Base-by-base conservation (phyloP, 2,113 vertebrate species). In the Rhinichthys klamathensis region DNA sequence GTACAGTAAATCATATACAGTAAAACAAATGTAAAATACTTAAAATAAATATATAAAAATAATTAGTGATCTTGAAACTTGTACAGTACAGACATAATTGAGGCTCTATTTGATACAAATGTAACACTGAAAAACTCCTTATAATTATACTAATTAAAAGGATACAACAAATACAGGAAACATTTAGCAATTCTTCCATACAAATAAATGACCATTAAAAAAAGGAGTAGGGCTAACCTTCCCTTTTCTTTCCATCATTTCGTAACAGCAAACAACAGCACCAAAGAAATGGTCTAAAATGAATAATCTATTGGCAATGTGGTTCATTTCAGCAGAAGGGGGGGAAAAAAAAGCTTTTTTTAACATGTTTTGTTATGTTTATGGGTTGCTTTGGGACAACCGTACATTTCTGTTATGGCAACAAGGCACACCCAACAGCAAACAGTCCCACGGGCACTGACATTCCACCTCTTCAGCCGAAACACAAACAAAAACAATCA, bases 61-160 rank as follows among this genome's bases (percentile, higher is more conserved):
- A 16, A 16, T 18, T 38, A 63, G 41, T 74, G n/a, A 49, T 74
- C 72, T 16, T 49, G 41, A 74, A 46, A 63, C 60, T 1, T 5
- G 11, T 27, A 25, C 12, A 74, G 15, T 3, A 46, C 11, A 46
- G 15, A 44, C 6, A 54, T 21, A 18, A 51, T 75, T 49, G 9
- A 16, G 69, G 11, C 23, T 46, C 23, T 15, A 13, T 80, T 80
- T 80, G 60, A 80, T 67, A 65, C 38, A 67, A 81, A 81, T 32
- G 61, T 21, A 81, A 81, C 38, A 65, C 38, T 49, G 7, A 65
- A 30, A 30, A 5, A 18, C 12, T 79, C 23, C 13, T 27, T 44
- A 23, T 35, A 78, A 77, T 41, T 44, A 25, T n/a, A 25, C n/a
- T 18, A 54, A 65, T 30, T 80, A 76, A 32, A 54, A 32, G 58